These are phyloP conservation scores for Nannospalax galili DNA, from an alignment of 2,113 vertebrate species.

Conservation along the genomic window DNA sequence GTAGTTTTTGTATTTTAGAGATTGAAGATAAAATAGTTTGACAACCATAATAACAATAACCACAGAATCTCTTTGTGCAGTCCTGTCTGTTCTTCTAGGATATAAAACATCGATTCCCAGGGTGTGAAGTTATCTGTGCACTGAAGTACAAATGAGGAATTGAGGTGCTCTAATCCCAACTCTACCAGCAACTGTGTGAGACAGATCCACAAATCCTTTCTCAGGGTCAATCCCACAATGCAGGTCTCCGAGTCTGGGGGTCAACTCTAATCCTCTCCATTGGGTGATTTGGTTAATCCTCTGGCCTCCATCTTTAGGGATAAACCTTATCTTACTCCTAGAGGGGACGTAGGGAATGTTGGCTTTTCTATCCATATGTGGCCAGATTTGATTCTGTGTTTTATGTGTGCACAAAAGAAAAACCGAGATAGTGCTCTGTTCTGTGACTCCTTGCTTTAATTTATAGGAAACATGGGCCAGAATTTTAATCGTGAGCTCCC, in stretches of 20 bases:
- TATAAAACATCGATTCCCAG: not conserved
- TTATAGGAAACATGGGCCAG: not conserved
- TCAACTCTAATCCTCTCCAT: constrained; percentile 61
- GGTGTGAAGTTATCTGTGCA: constrained; percentile 36
- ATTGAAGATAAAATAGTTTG: constrained; percentile 52
- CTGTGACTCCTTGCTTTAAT: not conserved
- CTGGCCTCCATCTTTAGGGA: constrained; percentile 48
- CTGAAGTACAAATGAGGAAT: constrained; percentile 59
- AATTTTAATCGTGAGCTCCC: not conserved
- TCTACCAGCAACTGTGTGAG: not conserved
- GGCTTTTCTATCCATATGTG: constrained; percentile 16
- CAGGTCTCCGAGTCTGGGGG: not conserved
- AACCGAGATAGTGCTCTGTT: not conserved
- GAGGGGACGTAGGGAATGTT: not conserved
- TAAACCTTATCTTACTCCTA: constrained; percentile 67
- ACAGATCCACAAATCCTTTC: constrained; percentile 58
- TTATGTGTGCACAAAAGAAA: constrained; percentile 13
- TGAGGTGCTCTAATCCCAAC: constrained; percentile 48
- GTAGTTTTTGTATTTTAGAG: constrained; percentile 20
- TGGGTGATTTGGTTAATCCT: constrained; percentile 68
- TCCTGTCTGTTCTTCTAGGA: not conserved
- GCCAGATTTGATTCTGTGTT: not conserved
- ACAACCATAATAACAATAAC: not conserved
- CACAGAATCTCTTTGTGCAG: not conserved
- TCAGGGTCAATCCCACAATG: constrained; percentile 48